Percentiles rank a stretch among this genome's conserved stretches.
Evolutionary conservation across 1,140 invertebrate genomes (phyloP).

Genomic region (Zaprionus camerounensis): DNA sequence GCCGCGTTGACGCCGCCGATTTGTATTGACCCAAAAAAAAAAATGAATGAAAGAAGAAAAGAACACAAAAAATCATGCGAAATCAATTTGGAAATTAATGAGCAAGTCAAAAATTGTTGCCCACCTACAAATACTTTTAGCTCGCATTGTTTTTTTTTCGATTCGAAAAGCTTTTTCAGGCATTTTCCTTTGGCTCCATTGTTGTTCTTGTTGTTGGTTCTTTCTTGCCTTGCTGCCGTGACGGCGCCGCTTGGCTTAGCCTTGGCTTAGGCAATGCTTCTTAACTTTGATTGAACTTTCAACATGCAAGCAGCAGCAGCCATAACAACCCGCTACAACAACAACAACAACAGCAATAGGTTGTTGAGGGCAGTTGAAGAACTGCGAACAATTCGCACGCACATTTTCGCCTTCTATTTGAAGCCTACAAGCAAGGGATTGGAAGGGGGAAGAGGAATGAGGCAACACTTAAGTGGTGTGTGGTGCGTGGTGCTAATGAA

Average conservation of each 20-base stretch:
- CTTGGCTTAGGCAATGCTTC: constrained; percentile 70
- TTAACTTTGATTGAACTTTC: constrained; percentile 82
- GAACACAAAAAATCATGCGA: background rate
- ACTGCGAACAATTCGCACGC: constrained; percentile 66
- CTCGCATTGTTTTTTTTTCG: background rate
- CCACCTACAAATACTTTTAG: background rate
- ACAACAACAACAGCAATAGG: constrained; percentile 49
- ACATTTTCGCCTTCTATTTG: constrained; percentile 56
- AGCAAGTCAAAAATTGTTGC: constrained; percentile 4
- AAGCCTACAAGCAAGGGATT: background rate
- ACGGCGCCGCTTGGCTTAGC: constrained; percentile 49
- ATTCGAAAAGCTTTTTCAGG: background rate
- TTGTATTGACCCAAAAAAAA: constrained; percentile 22
- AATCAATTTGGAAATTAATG: constrained; percentile 1
- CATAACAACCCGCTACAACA: constrained; percentile 37
- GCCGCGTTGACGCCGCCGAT: constrained; percentile 54
- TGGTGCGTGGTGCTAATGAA: constrained; percentile 41
- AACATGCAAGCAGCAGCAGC: constrained; percentile 66
- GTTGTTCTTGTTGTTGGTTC: background rate
- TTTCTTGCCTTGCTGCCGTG: constrained; percentile 25
- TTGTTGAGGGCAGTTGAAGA: constrained; percentile 50
- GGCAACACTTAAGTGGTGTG: constrained; percentile 17
- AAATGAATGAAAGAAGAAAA: too few relatives aligned
- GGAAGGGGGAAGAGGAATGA: background rate
- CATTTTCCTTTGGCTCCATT: background rate